These are phyloP conservation scores for Mustela erminea DNA, from an alignment of 2,797 vertebrate species.

Conservation along the genomic window DNA sequence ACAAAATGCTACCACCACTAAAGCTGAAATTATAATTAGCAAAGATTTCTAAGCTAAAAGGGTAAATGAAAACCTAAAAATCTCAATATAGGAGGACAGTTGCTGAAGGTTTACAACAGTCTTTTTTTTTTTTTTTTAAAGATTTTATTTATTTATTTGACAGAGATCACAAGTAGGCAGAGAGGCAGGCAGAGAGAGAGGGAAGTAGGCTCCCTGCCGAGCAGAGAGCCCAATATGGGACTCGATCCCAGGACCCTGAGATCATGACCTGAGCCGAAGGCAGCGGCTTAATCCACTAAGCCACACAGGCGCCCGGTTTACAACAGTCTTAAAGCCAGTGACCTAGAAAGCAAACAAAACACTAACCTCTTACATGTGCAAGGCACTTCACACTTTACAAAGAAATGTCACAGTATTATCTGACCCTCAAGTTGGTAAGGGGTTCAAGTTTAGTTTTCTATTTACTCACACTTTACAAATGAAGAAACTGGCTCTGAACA, in stretches of 20 bases:
- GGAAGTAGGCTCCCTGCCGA: too few relatives aligned
- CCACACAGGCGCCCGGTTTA: not conserved
- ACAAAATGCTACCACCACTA: not conserved
- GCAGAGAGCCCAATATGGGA: too few relatives aligned
- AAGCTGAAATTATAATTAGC: constrained; percentile 16
- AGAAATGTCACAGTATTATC: not conserved
- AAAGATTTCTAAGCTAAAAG: constrained; percentile 31
- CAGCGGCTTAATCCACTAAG: too few relatives aligned
- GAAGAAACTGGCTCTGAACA: constrained; percentile 17
- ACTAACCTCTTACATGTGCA: not conserved
- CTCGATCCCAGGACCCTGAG: too few relatives aligned
- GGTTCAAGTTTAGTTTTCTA: not conserved
- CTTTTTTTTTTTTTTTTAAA: too few relatives aligned
- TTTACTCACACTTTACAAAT: not conserved
- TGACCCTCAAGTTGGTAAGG: not conserved
- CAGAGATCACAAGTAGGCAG: too few relatives aligned
- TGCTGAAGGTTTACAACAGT: not conserved
- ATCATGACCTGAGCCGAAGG: too few relatives aligned
- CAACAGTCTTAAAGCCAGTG: not conserved
- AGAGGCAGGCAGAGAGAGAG: too few relatives aligned
- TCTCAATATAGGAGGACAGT: not conserved
- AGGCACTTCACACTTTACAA: not conserved
- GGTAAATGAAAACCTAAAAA: not conserved
- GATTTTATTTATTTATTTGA: too few relatives aligned
- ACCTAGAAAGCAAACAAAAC: not conserved